phyloP scores from a whole-genome alignment of 2,113 vertebrate species.

The Phainopepla nitens region DNA sequence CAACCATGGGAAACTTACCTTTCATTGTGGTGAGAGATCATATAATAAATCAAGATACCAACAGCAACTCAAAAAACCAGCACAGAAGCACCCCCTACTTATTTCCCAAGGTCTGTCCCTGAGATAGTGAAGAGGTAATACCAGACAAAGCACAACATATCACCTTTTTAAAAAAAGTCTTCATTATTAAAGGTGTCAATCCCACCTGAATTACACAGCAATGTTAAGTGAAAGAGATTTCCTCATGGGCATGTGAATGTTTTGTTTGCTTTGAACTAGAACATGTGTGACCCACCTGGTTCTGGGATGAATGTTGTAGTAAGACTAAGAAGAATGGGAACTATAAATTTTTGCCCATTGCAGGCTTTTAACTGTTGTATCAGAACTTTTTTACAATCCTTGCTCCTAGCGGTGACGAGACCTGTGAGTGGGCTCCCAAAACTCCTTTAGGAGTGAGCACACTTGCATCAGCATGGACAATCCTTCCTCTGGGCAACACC shows the following conservation, averaged over 20 bases:
- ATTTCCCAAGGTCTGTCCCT: not conserved
- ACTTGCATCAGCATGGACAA: not conserved
- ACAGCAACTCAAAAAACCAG: not conserved
- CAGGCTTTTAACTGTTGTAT: not conserved
- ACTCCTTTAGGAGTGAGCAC: not conserved
- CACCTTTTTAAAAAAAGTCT: not conserved
- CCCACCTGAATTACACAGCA: not conserved
- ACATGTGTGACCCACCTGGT: not conserved
- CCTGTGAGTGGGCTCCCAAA: not conserved
- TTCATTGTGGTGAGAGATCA: not conserved
- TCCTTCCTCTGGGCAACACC: not conserved
- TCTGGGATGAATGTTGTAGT: not conserved
- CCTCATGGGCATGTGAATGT: not conserved
- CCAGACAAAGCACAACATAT: not conserved
- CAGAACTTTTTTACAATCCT: not conserved
- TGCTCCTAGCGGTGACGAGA: not conserved
- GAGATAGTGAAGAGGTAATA: not conserved
- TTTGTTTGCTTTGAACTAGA: not conserved
- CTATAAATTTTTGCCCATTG: not conserved
- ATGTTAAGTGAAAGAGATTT: not conserved
- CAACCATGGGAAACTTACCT: not conserved
- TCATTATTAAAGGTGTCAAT: not conserved
- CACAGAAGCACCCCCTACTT: not conserved
- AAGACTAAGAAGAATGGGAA: not conserved
- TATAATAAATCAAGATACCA: not conserved